Evolutionary conservation across 2,797 vertebrate genomes (phyloP).

Genomic region (Thunnus albacares): DNA sequence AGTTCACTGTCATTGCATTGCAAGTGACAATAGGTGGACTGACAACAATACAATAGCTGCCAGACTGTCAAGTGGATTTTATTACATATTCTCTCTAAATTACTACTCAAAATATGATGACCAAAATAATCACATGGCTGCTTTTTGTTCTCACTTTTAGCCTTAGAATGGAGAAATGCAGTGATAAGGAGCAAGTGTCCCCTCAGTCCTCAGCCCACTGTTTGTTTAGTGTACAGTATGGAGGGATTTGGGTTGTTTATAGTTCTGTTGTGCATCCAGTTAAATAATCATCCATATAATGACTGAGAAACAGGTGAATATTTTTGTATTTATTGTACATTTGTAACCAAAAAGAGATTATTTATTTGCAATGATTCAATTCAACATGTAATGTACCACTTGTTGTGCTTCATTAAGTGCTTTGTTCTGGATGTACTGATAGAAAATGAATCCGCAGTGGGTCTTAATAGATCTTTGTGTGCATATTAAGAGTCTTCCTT

Average conservation of each 20-base stretch:
- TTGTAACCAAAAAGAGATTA: constrained; percentile 79
- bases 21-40: constrained; percentile 16
- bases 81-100: not conserved
- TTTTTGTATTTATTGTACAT: constrained; percentile 85
- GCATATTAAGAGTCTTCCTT: constrained; percentile 54
- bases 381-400: constrained; percentile 32
- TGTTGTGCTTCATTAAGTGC: constrained; percentile 56
- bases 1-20: not conserved
- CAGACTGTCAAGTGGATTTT: not conserved
- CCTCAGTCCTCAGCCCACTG: constrained; percentile 3
- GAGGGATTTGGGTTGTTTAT: constrained; percentile 28
- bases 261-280: constrained; percentile 35
- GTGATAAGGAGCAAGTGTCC: constrained; percentile 20
- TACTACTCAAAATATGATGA: constrained; percentile 2
- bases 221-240: constrained; percentile 45
- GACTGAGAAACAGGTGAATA: constrained; percentile 65
- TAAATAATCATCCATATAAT: constrained; percentile 43
- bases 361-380: constrained; percentile 69
- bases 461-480: constrained; percentile 27
- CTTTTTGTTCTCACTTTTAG: constrained; percentile 59
- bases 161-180: constrained; percentile 60
- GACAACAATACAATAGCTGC: constrained; percentile 9
- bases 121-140: constrained; percentile 31
- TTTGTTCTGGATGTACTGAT: constrained; percentile 53
- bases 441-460: constrained; percentile 29